phyloP scores from a whole-genome alignment of 2,797 vertebrate species.

The Sparidentex hasta region DNA sequence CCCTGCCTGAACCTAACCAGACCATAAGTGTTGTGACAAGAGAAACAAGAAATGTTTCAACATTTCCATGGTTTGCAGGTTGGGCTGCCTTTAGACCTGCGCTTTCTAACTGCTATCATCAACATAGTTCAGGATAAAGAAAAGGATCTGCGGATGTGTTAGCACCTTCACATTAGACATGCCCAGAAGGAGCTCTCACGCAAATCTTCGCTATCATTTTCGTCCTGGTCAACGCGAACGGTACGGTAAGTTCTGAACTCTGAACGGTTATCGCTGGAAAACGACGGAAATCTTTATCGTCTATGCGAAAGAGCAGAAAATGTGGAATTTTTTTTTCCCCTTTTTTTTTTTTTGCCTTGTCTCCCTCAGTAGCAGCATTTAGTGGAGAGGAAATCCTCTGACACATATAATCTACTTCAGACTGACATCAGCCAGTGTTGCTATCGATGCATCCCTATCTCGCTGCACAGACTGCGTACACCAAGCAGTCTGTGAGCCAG shows the following conservation, averaged over 20 bases:
- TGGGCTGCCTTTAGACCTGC: neutral
- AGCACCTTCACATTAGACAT: too few species aligned
- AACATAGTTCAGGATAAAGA: neutral
- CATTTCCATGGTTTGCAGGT: too few species aligned
- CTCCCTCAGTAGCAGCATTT: constrained; percentile 16
- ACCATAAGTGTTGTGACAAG: too few species aligned
- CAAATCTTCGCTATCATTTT: too few species aligned
- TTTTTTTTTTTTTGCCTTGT: neutral
- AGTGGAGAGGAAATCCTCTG: constrained; percentile 54
- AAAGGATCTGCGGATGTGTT: too few species aligned
- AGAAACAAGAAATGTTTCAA: too few species aligned
- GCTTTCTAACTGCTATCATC: neutral
- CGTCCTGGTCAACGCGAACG: too few species aligned
- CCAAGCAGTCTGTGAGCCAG: constrained; percentile 50
- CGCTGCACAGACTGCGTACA: constrained; percentile 45
- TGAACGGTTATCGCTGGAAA: neutral
- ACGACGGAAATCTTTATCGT: neutral
- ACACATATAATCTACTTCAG: constrained; percentile 58
- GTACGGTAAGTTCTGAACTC: neutral
- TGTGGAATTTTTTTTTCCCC: neutral
- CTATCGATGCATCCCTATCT: constrained; percentile 55
- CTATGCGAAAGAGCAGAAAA: neutral
- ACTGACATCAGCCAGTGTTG: constrained; percentile 54
- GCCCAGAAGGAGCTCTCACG: too few species aligned
- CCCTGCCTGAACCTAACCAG: too few species aligned